Evolutionary conservation across 2,888 invertebrate genomes (phyloP), one percentile per base, ranked within the genome.

Genomic region (Idaea straminata): DNA sequence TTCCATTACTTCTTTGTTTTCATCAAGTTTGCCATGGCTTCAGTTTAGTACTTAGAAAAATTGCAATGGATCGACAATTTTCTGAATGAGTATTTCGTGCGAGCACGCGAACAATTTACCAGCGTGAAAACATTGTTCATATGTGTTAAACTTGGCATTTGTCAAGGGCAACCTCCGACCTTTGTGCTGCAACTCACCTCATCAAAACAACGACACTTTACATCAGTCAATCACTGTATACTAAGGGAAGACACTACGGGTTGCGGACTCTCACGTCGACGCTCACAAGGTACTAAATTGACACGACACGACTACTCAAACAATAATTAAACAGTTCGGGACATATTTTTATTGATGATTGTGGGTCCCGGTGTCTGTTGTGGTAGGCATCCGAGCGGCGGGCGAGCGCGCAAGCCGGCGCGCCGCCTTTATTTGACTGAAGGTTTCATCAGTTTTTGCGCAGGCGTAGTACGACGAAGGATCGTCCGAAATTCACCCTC

Each of bases 351-450:
- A 90, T 86, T 89, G 83, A 91, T 87, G 86, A 83, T 80, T 75
- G 77, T 75, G 81, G 69, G 74, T 81, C 79, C 78, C 79, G 85
- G 89, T 13, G 25, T 25, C 34, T 89, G 86, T 75, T 85, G 87
- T 78, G 76, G 87, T 65, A 66, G 77, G 72, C 83, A 86, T 80
- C 84, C 85, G 79, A 84, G 80, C 81, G 93, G 94, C 93, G 84
- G 93, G 90, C 94, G 93, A 82, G 89, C 94, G 85, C 93, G 93
- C 87, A 88, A 93, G 76, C 91, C 92, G 84, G 92, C 94, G 82
- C 93, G 93, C 87, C 93, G 94, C 85, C 92, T 84, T 78, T 81
- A 83, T 89, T 84, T 85, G 83, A 90, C 87, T 88, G 86, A 86
- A 83, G 82, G 83, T 78, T 85, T 81, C 15, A 16, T 59, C 16